Evolutionary conservation across 1,140 invertebrate genomes (phyloP), one percentile per base, ranked within the genome.

Genomic region (Heliconius himera): DNA sequence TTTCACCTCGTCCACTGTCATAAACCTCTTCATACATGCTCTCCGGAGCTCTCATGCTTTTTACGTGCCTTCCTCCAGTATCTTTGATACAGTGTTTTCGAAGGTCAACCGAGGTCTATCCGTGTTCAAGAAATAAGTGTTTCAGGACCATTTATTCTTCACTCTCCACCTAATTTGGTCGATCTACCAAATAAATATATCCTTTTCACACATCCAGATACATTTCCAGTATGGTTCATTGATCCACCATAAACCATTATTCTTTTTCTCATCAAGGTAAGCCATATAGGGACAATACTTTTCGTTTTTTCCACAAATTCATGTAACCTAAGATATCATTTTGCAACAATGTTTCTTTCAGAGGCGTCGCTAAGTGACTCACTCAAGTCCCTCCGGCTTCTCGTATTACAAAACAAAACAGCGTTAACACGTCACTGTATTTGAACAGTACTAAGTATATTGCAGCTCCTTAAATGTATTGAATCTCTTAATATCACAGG

Each of bases 401-500:
- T 78, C 77, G 38, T 54, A 51, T 78, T 78, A 78, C 77, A 74
- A 73, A 78, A 78, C 77, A 78, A 60, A 74, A 78, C 77, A 22
- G 51, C 36, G 54, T 38, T 60, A 78, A 78, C 77, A 49, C 8
- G 22, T 73, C 76, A 18, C 41, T 73, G 70, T 77, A 18, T 72
- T 54, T 73, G 26, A 78, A 66, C 22, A 0, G 49, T 51, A 51
- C 49, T 1, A 51, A 20, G 49, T 73, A 66, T 26, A 70, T 18
- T 70, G 8, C 22, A 26, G 60, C 4, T 66, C 22, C 3, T 46
- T 22, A 46, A 49, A 76, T 8, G 20, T 8, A 66, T 41, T 46
- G 8, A 46, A 22, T 36, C 16, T 41, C 38, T 56, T 76, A 76
- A 29, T 29, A 29, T 8, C 8, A 54, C 18, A 0, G 22, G 2